Evolutionary conservation across 2,888 invertebrate genomes (phyloP).

Genomic region (Yponomeuta sedellus): DNA sequence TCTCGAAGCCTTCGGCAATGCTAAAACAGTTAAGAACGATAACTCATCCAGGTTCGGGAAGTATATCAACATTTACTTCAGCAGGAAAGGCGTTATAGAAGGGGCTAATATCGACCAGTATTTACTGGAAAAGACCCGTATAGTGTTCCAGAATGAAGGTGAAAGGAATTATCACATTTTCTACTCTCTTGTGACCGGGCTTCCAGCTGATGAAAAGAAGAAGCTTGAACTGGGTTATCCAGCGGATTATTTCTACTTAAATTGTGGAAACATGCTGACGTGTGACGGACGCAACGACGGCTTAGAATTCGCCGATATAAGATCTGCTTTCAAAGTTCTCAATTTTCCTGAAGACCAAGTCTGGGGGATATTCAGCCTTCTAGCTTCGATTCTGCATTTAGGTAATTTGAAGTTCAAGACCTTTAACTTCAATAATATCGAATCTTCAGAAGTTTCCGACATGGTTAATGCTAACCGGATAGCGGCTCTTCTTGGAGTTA

Average conservation of each 20-base stretch:
- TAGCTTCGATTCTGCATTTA: conserved; percentile 92
- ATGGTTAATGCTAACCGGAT: conserved; percentile 80
- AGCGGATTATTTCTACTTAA: conserved; percentile 87
- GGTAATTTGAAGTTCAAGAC: conserved; percentile 93
- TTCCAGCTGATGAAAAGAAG: conserved; percentile 86
- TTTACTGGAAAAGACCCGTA: conserved; percentile 93
- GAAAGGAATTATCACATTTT: conserved; percentile 98
- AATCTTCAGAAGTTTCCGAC: conserved; percentile 90
- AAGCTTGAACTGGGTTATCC: conserved; percentile 85
- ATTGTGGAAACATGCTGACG: conserved; percentile 84
- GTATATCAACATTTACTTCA: conserved; percentile 94
- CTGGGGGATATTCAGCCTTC: conserved; percentile 87
- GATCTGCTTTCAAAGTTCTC: conserved; percentile 94
- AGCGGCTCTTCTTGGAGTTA: conserved; percentile 83
- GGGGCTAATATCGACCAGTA: conserved; percentile 97
- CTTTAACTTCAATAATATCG: conserved; percentile 86
- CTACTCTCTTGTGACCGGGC: conserved; percentile 91
- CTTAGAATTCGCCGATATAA: conserved; percentile 90
- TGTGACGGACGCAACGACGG: conserved; percentile 91
- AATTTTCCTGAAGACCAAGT: conserved; percentile 91
- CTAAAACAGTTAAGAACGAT: conserved; percentile 96
- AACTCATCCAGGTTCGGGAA: conserved; percentile 98
- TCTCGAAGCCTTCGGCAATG: conserved; percentile 97
- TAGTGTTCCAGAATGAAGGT: conserved; percentile 91
- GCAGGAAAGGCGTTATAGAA: conserved; percentile 88